phyloP scores from a whole-genome alignment of 1,140 invertebrate species.

The Trachelipus rathkii region DNA sequence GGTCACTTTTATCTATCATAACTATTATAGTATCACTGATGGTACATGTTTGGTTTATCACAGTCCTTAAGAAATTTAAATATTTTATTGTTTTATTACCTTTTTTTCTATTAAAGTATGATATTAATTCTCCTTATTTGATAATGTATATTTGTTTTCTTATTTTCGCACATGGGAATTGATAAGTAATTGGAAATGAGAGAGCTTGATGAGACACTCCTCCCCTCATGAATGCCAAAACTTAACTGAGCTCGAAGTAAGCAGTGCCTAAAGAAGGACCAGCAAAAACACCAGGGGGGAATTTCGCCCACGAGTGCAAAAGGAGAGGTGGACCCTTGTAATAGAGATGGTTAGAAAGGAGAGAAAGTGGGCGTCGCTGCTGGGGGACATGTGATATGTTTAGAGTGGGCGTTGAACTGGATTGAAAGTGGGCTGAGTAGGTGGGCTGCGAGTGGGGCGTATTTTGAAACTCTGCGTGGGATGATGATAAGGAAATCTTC shows the following conservation, averaged over 20 bases:
- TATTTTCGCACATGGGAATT: no score
- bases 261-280: neutral
- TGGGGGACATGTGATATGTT: constrained; percentile 4
- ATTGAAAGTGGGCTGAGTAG: neutral
- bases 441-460: neutral
- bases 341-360: constrained; percentile 7
- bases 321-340: neutral
- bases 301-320: constrained; percentile 6
- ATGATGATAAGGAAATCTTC: neutral
- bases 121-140: no score
- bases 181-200: neutral
- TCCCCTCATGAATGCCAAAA: neutral
- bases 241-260: neutral
- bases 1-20: no score
- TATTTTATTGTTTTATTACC: no score
- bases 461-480: neutral
- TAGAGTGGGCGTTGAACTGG: constrained; percentile 4
- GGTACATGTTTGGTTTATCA: no score
- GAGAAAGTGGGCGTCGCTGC: constrained; percentile 5
- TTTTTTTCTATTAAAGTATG: no score
- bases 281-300: neutral
- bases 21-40: no score
- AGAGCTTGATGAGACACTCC: neutral
- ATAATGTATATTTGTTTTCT: no score
- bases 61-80: no score